Evolutionary conservation across 1,140 invertebrate species (phyloP).

Genomic region (Palaemon carinicauda): DNA sequence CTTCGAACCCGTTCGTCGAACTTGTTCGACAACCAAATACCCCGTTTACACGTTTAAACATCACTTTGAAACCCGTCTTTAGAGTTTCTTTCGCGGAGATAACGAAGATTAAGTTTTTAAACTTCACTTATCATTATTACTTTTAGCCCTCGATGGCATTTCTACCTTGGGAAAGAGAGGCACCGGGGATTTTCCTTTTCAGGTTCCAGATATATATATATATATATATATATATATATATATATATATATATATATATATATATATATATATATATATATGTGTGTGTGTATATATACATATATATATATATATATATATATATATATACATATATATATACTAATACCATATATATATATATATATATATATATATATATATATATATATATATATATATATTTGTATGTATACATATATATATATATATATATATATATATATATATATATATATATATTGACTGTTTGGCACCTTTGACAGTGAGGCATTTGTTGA

Average conservation of each 20-base stretch:
- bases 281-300: background rate
- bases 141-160: too few species aligned
- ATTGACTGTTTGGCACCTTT: too few species aligned
- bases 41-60: too few species aligned
- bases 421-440: background rate
- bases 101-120: too few species aligned
- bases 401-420: background rate
- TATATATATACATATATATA: background rate
- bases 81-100: too few species aligned
- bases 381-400: background rate
- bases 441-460: background rate
- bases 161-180: too few species aligned
- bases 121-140: too few species aligned
- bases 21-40: too few species aligned
- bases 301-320: background rate
- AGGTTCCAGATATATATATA: background rate
- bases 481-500: too few species aligned
- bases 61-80: too few species aligned
- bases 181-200: background rate
- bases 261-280: background rate
- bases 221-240: constrained; percentile 1
- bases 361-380: background rate
- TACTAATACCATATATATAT: background rate
- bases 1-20: too few species aligned
- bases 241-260: background rate